Conservation (phyloP, 2,888 invertebrate species). For the Agonopterix heracliana region DNA sequence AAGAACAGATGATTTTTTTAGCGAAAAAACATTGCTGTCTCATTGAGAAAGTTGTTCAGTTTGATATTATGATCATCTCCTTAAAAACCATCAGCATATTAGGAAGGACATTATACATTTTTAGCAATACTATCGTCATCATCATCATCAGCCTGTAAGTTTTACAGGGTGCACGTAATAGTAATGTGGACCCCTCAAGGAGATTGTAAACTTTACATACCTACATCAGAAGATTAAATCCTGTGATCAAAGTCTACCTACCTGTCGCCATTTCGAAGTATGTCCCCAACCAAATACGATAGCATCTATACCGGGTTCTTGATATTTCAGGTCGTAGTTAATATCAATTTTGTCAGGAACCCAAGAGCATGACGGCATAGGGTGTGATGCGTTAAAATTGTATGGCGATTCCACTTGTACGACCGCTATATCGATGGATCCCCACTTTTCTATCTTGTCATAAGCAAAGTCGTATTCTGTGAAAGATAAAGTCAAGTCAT, state of each 20-base stretch:
- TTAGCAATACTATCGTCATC: too few relatives aligned
- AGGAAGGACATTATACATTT: too few relatives aligned
- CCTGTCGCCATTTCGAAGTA: constrained; percentile 22
- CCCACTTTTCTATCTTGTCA: constrained; percentile 27
- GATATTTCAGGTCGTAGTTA: constrained; percentile 18
- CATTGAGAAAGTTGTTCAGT: too few relatives aligned
- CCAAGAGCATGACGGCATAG: constrained; percentile 16
- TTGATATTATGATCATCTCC: too few relatives aligned
- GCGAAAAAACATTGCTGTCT: too few relatives aligned
- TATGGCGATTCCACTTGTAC: constrained; percentile 36
- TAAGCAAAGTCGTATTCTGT: not conserved
- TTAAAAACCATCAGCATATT: too few relatives aligned
- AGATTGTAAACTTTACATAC: too few relatives aligned
- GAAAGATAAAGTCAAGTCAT: not conserved
- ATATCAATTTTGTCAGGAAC: constrained; percentile 11
- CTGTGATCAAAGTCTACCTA: constrained; percentile 9
- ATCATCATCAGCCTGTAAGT: too few relatives aligned
- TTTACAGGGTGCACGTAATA: too few relatives aligned
- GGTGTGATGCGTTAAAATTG: constrained; percentile 6
- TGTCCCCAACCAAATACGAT: constrained; percentile 28
- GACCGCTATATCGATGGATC: constrained; percentile 38
- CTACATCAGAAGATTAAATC: too few relatives aligned
- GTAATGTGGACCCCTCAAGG: too few relatives aligned
- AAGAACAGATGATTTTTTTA: too few relatives aligned
- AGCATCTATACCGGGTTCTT: constrained; percentile 16